Base-by-base conservation (phyloP, 2,113 vertebrate genomes). In the Callipepla squamata region DNA sequence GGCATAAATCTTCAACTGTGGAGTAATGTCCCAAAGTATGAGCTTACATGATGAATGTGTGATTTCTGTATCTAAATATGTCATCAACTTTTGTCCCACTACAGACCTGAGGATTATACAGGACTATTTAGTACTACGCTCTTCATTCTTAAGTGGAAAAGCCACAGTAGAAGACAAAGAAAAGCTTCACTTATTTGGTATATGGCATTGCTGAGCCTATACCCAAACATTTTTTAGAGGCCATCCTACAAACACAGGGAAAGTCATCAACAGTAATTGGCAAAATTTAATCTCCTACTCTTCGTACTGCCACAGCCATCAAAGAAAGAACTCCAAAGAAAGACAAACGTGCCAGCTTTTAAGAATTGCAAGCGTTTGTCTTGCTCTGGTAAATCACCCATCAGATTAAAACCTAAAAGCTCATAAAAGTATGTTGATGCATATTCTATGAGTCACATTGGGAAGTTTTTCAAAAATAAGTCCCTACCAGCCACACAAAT, bases 21-120 rank as follows among this genome's bases (percentile, higher is more conserved):
- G 58, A 73, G 85, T 82, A 93, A 87, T 57, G 61, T 89, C 80
- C 80, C 63, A 51, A 69, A 93, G 34, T 73, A 89, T 70, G 40
- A 91, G 26, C 23, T 77, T 74, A 58, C 42, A 32, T 45, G 32
- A 89, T 76, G 45, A 48, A 50, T 78, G 32, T 62, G 8, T 38
- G 67, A 82, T 73, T 58, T 85, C 59, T 51, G 12, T 58, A 45
- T 45, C 70, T 4, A 34, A 75, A 48, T 79, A 17, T 8, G 77
- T 67, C 70, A 18, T 15, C 74, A 90, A 13, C n/a, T 79, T 87
- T 84, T 32, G 38, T 11, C 26, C 50, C 70, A 87, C 7, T 70
- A 75, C 66, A 80, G 67, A 73, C 20, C 48, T 63, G 10, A 58
- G 26, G 51, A 53, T 66, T 51, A n/a, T 15, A 44, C 51, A 53